Conservation (phyloP, 2,113 vertebrate species). For the Tyto alba region DNA sequence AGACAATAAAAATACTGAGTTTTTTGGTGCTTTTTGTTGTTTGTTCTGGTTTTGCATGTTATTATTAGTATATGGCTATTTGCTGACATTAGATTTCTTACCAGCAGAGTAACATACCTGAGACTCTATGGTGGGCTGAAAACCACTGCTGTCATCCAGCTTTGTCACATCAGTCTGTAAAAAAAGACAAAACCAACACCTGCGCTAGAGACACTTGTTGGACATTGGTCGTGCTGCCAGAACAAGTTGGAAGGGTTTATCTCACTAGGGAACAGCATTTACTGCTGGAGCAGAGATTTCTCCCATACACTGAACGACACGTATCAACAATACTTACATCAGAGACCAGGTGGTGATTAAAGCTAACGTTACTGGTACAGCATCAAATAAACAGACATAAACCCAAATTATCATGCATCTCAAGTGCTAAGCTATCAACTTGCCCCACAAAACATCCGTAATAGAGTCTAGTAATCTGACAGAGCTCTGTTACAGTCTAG, state of each 20-base stretch:
- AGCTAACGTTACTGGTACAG: neutral
- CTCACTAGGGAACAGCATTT: neutral
- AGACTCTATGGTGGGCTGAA: constrained; percentile 25
- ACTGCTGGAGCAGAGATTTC: neutral
- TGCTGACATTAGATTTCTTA: neutral
- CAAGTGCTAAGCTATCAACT: neutral
- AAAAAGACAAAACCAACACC: neutral
- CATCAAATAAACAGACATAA: neutral
- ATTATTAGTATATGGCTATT: neutral
- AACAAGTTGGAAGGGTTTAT: neutral
- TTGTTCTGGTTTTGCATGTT: neutral
- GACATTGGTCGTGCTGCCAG: neutral
- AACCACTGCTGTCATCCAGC: constrained; percentile 10
- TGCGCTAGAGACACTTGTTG: neutral
- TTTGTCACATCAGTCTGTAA: constrained; percentile 4
- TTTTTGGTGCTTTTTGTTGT: neutral
- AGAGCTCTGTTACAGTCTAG: neutral
- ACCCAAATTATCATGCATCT: neutral
- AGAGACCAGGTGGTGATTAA: neutral
- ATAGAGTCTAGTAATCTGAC: neutral
- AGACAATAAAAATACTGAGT: neutral
- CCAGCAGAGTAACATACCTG: constrained; percentile 41
- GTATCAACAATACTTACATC: neutral
- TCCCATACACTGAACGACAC: neutral
- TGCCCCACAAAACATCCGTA: neutral